Evolutionary conservation across 2,113 vertebrate genomes (phyloP).

Genomic region (Recurvirostra avosetta): DNA sequence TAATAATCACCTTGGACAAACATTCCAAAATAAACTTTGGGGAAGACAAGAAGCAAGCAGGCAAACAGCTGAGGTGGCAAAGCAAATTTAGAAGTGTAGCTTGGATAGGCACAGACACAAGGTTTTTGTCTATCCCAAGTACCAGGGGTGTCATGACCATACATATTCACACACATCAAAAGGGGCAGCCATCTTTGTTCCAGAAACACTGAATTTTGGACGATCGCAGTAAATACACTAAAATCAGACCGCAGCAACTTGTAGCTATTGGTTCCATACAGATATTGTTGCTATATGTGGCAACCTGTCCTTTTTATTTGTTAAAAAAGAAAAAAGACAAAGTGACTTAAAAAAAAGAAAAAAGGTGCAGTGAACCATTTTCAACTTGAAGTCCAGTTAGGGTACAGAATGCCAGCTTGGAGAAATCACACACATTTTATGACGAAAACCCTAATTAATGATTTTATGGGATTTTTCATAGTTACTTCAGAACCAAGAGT

Average conservation of each 20-base stretch:
- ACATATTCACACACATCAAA: background rate
- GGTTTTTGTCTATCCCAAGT: background rate
- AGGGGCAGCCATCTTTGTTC: background rate
- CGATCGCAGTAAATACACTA: background rate
- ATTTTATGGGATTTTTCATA: background rate
- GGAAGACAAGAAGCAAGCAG: background rate
- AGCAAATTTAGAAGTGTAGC: background rate
- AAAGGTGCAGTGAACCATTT: background rate
- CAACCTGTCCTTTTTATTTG: background rate
- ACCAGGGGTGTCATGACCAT: background rate
- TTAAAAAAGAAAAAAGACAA: background rate
- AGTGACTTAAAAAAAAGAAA: background rate
- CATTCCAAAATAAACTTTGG: background rate
- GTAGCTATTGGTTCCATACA: background rate
- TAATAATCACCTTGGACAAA: background rate
- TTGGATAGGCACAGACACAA: background rate
- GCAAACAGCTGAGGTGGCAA: background rate
- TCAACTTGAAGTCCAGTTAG: background rate
- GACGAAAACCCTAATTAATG: background rate
- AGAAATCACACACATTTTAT: background rate
- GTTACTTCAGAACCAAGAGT: background rate
- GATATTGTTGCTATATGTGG: background rate
- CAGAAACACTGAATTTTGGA: background rate
- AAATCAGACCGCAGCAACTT: background rate
- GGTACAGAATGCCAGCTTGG: background rate